These are phyloP conservation scores for Dicrurus megarhynchus DNA, from an alignment of 2,113 vertebrate genomes.

Conservation along the genomic window DNA sequence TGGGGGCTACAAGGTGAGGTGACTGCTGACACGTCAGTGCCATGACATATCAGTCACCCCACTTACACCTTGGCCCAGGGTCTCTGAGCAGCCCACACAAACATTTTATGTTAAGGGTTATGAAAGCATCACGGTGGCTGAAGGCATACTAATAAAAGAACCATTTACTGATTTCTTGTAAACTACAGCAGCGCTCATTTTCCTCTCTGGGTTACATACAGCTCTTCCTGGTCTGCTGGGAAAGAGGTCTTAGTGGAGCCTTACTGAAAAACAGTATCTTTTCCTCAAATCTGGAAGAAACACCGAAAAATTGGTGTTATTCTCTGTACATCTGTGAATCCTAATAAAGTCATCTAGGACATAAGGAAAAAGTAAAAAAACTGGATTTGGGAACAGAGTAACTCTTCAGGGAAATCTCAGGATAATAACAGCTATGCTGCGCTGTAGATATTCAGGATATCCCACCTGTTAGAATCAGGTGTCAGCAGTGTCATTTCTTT, in stretches of 20 bases:
- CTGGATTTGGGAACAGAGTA: background rate
- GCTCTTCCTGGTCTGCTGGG: background rate
- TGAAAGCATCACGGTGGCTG: background rate
- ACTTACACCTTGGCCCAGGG: accelerated
- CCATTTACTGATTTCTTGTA: background rate
- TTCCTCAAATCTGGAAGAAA: background rate
- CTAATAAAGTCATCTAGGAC: background rate
- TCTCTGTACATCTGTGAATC: background rate
- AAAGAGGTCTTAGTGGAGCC: background rate
- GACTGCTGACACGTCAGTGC: background rate
- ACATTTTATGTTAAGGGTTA: background rate
- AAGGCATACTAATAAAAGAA: background rate
- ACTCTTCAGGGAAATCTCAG: background rate
- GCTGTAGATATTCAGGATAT: background rate
- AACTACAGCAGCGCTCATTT: background rate
- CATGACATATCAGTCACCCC: background rate
- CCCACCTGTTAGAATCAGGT: background rate
- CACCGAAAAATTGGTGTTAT: background rate
- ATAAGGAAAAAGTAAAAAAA: background rate
- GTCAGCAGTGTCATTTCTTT: background rate
- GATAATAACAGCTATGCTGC: accelerated
- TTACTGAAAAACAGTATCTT: background rate
- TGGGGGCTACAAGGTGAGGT: background rate
- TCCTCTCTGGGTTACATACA: background rate
- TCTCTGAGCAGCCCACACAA: background rate